Evolutionary conservation across 2,888 invertebrate species (phyloP).

Genomic region (Boloria selene): DNA sequence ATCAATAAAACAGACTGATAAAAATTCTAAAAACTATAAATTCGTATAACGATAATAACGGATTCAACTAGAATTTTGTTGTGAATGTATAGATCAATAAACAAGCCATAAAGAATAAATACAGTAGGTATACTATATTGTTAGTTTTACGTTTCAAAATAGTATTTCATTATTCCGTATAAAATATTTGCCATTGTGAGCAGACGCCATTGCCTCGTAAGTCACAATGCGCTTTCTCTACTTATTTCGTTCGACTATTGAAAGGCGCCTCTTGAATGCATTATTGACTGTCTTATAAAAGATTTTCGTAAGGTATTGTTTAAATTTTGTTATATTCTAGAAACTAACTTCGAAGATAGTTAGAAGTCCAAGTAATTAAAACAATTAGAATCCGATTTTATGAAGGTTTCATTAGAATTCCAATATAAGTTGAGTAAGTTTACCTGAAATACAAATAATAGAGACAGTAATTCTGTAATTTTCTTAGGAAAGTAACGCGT

Average conservation of each 20-base stretch:
- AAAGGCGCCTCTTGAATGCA: neutral
- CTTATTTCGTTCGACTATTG: constrained; percentile 22
- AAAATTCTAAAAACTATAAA: too few relatives aligned
- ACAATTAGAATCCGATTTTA: too few relatives aligned
- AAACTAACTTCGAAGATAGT: neutral
- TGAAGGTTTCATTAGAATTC: too few relatives aligned
- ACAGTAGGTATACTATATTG: constrained; percentile 1
- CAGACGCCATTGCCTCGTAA: constrained; percentile 26
- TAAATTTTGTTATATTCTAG: neutral
- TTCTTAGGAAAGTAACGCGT: too few relatives aligned
- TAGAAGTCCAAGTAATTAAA: too few relatives aligned
- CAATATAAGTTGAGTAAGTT: too few relatives aligned
- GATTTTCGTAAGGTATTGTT: constrained; percentile 4
- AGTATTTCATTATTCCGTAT: constrained; percentile 19
- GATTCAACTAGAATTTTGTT: too few relatives aligned
- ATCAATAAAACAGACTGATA: too few relatives aligned
- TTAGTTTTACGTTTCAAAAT: constrained; percentile 13
- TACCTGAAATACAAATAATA: too few relatives aligned
- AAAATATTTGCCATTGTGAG: constrained; percentile 31
- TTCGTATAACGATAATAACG: too few relatives aligned
- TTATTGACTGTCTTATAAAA: constrained; percentile 16
- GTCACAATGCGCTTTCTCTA: constrained; percentile 30
- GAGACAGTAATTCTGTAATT: too few relatives aligned
- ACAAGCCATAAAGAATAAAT: constrained; percentile 15
- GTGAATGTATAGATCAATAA: too few relatives aligned